Percentiles rank a stretch among this genome's conserved stretches.
Conservation (phyloP, 2,888 invertebrate species). For the Oligia latruncula region DNA sequence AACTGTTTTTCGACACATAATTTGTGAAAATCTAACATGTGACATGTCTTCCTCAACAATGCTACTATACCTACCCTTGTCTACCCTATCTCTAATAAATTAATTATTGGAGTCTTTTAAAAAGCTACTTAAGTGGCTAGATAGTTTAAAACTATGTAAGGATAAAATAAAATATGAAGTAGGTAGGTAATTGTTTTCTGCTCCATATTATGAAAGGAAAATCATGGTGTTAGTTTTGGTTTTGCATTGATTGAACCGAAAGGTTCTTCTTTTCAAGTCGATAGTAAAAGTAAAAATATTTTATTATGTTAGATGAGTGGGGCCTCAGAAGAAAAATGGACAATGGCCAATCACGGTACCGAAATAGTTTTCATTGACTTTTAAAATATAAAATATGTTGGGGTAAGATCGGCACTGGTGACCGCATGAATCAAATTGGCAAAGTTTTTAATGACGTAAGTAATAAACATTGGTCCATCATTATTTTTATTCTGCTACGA, state of each 20-base stretch:
- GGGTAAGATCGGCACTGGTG: no score
- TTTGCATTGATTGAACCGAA: neutral
- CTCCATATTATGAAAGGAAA: neutral
- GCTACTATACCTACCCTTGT: neutral
- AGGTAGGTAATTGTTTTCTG: no score
- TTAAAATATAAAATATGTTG: neutral
- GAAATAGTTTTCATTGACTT: no score
- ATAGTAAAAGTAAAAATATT: neutral
- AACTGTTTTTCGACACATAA: neutral
- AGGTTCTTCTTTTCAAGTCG: no score
- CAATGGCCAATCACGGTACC: neutral
- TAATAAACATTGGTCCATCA: no score
- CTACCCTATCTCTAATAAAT: neutral
- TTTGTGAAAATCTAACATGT: neutral
- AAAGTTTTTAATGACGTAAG: no score
- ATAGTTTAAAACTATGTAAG: neutral
- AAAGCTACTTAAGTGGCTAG: neutral
- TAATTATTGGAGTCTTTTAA: no score
- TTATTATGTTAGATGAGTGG: neutral
- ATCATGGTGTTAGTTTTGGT: no score
- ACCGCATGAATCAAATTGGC: no score
- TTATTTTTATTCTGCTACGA: no score
- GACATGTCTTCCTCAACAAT: neutral
- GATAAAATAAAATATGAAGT: neutral
- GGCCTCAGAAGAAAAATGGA: neutral